Base-by-base conservation (phyloP, 2,113 vertebrate genomes). In the Tragelaphus buxtoni region DNA sequence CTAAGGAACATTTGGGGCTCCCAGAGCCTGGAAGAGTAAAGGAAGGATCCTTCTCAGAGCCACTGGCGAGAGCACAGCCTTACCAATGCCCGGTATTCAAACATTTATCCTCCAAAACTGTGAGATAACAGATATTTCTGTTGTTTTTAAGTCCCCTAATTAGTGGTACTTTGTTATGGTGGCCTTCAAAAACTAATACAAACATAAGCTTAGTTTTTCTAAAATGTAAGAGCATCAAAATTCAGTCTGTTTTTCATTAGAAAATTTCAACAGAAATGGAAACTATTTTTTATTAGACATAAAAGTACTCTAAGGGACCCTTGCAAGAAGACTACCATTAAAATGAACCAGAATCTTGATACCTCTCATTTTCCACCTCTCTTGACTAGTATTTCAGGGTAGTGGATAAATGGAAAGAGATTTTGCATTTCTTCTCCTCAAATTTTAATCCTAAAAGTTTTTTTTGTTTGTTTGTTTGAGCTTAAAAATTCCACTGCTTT, bases 371-470 rank as follows among this genome's bases (percentile, higher is more conserved):
- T 10, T 88, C 26, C 2, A 77, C 12, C 26, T 8, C 35, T 91
- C n/a, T 74, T 63, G 11, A 5, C 63, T 74, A 45, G 35, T 63
- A 35, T 81, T 90, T 13, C 14, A 74, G 16, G 26, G 20, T 55
- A 76, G 26, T 60, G 14, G 49, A 65, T 55, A 88, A 94, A 89
- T 92, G 22, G 47, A 79, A 90, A 92, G 49, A 26, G 91, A 86
- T 72, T 97, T 91, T 92, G n/a, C 45, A 83, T 82, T 97, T 96
- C 14, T 87, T 22, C 58, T 42, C n/a, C 47, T 82, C 39, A 80
- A 24, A 10, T 84, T 94, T 90, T 74, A 94, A 42, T 90, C 22
- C 39, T 81, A 80, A 94, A 94, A 85, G 12, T 3, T 63, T 2
- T 94, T 22, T 90, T 90, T 84, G 45, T 1, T n/a, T 95, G 61